Evolutionary conservation across 2,113 vertebrate species (phyloP), one percentile per base, ranked within the genome.

Genomic region (Glaucidium brasilianum): DNA sequence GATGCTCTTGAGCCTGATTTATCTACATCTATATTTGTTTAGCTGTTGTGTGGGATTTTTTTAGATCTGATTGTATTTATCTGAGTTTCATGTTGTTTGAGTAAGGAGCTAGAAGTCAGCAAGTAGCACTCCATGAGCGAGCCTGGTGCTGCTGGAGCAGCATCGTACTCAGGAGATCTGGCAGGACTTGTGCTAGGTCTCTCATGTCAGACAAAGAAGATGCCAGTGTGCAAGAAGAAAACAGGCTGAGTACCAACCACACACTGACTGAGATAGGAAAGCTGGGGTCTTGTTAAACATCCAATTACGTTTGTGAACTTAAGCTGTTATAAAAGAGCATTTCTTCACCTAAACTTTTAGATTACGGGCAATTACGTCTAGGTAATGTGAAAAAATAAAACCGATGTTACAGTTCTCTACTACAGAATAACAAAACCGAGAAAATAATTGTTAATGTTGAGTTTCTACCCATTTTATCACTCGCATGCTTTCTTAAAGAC

Each of bases 21-120:
- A 74, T 82, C 59, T 78, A 34, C 41, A 79, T 3, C 29, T 77
- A 1, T 68, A 74, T 92, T 85, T 85, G 30, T 50, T 94, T 77
- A 68, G 25, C 37, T 76, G 63, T 91, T 87, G 49, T 81, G 60
- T 25, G 39, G 50, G 82, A 25, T 86, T 86, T 45, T 95, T 95
- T 92, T 60, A 50, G 32, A 34, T 89, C 62, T 35, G 55, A 6
- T 30, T 77, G 4, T 55, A 50, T 89, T 79, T 82, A 23, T 77
- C 83, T 66, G 25, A 45, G 52, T 64, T 96, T 88, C 26, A 2
- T 14, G 17, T 26, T 82, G 35, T 79, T 86, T 90, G 63, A 91
- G 35, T 25, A 63, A 58, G 64, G 90, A 87, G 63, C 22, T 71
- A 0, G 26, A 78, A 81, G 22, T 56, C 7, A 55, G 67, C 45